Evolutionary conservation across 2,113 vertebrate species (phyloP).

Genomic region (Mormyrus iriodes): DNA sequence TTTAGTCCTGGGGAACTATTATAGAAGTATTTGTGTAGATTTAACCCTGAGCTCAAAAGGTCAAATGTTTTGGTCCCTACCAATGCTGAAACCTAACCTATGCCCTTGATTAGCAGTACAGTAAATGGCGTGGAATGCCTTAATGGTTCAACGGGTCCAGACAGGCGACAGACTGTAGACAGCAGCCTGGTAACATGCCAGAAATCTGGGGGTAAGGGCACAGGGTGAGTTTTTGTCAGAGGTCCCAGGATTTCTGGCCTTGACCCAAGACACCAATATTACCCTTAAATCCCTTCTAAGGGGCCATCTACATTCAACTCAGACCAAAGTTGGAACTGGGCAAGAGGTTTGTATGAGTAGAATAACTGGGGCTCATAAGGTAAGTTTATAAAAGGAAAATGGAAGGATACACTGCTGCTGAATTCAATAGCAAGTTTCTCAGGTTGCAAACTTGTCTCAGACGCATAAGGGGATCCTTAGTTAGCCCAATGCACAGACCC

Average conservation of each 20-base stretch:
- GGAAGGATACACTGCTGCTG: not conserved
- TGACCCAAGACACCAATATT: not conserved
- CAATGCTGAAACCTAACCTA: not conserved
- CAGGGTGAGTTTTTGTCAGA: not conserved
- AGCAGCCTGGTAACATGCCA: not conserved
- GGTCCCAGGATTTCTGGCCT: not conserved
- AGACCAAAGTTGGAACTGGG: constrained; percentile 51
- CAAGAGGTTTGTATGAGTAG: constrained; percentile 47
- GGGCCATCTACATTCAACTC: constrained; percentile 41
- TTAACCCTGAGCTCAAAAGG: not conserved
- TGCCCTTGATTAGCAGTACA: not conserved
- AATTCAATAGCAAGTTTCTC: not conserved
- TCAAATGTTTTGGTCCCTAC: not conserved
- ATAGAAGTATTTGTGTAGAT: not conserved
- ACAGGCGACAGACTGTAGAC: too few relatives aligned
- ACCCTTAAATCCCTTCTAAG: not conserved
- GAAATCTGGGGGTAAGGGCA: not conserved
- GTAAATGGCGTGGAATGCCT: not conserved
- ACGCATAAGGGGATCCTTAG: not conserved
- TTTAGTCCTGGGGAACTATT: not conserved
- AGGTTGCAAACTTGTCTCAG: not conserved
- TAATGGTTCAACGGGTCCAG: not conserved
- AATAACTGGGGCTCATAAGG: not conserved
- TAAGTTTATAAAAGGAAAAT: not conserved
- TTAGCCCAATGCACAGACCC: not conserved